Conservation (phyloP, 2,113 vertebrate species). For the Myrmecophaga tridactyla region DNA sequence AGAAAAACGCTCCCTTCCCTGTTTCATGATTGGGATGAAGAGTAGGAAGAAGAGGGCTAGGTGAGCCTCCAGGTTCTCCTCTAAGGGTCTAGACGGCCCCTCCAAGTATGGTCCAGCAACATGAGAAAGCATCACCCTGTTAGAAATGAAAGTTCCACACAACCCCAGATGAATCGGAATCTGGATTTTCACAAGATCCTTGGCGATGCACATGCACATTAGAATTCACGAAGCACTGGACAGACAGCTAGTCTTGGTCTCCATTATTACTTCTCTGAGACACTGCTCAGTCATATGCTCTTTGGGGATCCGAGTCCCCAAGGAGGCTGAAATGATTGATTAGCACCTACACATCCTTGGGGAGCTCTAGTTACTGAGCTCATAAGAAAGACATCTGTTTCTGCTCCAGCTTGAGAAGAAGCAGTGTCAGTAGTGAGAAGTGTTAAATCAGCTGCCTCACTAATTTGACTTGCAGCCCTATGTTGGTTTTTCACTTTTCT, state of each 20-base stretch:
- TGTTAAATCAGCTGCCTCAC: background rate
- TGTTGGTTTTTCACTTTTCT: background rate
- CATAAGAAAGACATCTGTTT: background rate
- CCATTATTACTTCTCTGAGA: background rate
- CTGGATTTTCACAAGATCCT: background rate
- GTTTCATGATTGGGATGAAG: background rate
- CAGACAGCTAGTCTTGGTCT: background rate
- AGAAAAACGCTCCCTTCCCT: background rate
- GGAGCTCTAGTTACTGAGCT: background rate
- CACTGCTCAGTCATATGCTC: background rate
- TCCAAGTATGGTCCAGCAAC: background rate
- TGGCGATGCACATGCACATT: background rate
- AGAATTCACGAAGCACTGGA: background rate
- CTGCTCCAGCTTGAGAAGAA: background rate
- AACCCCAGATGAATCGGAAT: background rate
- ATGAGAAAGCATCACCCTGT: background rate
- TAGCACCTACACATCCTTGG: background rate
- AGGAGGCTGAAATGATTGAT: background rate
- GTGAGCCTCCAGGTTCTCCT: background rate
- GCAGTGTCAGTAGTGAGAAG: background rate
- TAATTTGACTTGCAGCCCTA: background rate
- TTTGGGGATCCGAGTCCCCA: too few species aligned
- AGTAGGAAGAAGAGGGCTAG: rapidly evolving
- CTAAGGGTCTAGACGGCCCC: background rate
- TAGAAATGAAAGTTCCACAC: background rate